Percentiles rank a stretch among this genome's conserved stretches.
Evolutionary conservation across 1,140 invertebrate species (phyloP).

Genomic region (Aricia agestis): DNA sequence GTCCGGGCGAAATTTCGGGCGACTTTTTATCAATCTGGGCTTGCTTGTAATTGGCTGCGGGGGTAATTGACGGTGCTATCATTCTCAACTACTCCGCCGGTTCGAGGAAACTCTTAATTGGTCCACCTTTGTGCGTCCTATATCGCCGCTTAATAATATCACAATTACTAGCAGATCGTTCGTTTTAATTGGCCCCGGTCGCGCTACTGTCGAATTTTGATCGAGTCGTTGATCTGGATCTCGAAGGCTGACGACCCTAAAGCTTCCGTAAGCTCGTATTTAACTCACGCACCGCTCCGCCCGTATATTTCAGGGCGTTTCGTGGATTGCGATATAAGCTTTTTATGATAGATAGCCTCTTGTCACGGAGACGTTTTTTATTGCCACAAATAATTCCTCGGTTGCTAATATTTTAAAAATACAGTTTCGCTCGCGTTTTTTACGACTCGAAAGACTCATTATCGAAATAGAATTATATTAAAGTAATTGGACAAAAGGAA

Average conservation of each 20-base stretch:
- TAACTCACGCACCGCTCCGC: neutral
- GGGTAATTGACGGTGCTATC: conserved; percentile 68
- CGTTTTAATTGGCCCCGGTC: conserved; percentile 59
- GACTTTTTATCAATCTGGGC: conserved; percentile 67
- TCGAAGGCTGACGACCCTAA: conserved; percentile 10
- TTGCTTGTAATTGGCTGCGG: conserved; percentile 63
- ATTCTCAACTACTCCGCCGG: conserved; percentile 64
- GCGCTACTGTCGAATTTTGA: conserved; percentile 36
- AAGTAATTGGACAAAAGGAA: neutral
- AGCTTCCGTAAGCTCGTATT: conserved; percentile 12
- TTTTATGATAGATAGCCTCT: conserved; percentile 5
- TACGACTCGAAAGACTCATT: neutral
- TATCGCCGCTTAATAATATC: conserved; percentile 68
- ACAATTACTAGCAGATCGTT: conserved; percentile 71
- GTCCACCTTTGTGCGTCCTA: conserved; percentile 68
- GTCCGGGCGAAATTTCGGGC: conserved; percentile 64
- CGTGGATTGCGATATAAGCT: conserved; percentile 12
- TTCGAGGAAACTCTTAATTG: conserved; percentile 75
- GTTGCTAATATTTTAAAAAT: neutral
- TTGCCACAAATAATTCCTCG: neutral
- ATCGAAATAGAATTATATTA: neutral
- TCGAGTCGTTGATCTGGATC: conserved; percentile 24
- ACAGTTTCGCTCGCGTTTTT: neutral
- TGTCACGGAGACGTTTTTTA: conserved; percentile 1
- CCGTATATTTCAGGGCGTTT: neutral